A percentile compares a stretch with the other conserved stretches of the same genome.
Evolutionary conservation across 1,140 invertebrate species (phyloP).

Genomic region (Scaptomyza graminum): DNA sequence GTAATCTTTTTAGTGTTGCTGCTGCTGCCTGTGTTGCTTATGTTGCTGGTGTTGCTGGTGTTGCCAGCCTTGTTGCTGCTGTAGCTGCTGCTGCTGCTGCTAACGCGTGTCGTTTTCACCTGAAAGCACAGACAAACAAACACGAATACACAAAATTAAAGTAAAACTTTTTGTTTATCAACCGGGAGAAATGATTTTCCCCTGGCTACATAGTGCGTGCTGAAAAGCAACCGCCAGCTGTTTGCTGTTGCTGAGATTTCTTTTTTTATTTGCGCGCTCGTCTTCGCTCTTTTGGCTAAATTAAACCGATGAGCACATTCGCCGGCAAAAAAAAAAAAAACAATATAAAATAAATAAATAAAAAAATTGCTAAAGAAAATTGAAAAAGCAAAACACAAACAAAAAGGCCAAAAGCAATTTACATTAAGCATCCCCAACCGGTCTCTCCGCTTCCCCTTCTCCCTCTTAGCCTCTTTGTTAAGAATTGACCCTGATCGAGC

Average conservation of each 20-base stretch:
- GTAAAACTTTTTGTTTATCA: conserved; percentile 62
- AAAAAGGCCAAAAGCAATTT: neutral
- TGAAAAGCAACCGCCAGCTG: conserved; percentile 58
- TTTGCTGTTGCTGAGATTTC: conserved; percentile 26
- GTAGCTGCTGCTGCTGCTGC: conserved; percentile 64
- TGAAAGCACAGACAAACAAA: conserved; percentile 60
- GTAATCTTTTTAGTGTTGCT: conserved; percentile 52
- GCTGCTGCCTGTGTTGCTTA: conserved; percentile 41
- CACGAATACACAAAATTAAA: conserved; percentile 17
- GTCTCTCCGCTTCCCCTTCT: no score
- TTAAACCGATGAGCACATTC: conserved; percentile 69
- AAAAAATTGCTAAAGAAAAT: conserved; percentile 12
- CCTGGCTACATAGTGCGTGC: conserved; percentile 10
- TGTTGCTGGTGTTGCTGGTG: conserved; percentile 46
- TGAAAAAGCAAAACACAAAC: neutral
- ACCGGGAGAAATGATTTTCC: conserved; percentile 56
- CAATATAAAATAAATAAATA: neutral
- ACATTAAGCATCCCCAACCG: neutral
- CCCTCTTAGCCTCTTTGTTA: neutral
- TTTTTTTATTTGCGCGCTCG: neutral
- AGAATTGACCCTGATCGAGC: conserved; percentile 34
- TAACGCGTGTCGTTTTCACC: conserved; percentile 84
- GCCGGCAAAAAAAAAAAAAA: conserved; percentile 38
- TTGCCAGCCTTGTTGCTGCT: conserved; percentile 64
- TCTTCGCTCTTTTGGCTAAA: conserved; percentile 46